Conservation (phyloP, 1,140 invertebrate species). For the Dryas iulia region DNA sequence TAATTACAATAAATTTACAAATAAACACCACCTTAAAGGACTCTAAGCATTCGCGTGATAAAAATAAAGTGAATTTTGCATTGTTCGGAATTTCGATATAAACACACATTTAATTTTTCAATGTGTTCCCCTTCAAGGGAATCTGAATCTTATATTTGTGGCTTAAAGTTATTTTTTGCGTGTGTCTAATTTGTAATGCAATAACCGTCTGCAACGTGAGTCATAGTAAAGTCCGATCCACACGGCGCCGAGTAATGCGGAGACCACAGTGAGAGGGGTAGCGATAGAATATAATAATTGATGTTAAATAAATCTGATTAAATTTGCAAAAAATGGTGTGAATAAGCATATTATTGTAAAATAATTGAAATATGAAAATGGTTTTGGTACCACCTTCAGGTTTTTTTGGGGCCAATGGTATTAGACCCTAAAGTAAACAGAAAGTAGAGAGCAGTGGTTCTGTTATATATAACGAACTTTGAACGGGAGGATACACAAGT, state of each 20-base stretch:
- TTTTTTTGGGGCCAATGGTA: too few relatives aligned
- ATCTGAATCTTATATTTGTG: background rate
- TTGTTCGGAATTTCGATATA: background rate
- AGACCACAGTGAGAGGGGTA: constrained; percentile 12
- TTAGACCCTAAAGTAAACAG: too few relatives aligned
- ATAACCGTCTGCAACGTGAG: constrained; percentile 42
- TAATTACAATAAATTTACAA: background rate
- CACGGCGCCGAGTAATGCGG: constrained; percentile 39
- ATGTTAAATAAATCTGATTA: background rate
- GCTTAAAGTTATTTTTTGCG: background rate
- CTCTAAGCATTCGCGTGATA: background rate
- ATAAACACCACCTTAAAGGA: background rate
- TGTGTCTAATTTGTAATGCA: constrained; percentile 3
- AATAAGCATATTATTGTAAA: too few relatives aligned
- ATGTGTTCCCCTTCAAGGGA: background rate
- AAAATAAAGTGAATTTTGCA: background rate
- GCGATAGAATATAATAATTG: background rate
- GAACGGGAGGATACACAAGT: too few relatives aligned
- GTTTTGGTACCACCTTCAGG: too few relatives aligned
- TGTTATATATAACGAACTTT: too few relatives aligned
- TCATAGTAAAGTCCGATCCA: constrained; percentile 62
- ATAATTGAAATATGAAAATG: too few relatives aligned
- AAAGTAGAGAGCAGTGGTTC: too few relatives aligned
- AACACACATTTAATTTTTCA: background rate
- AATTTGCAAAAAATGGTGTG: too few relatives aligned